These are phyloP conservation scores for Polyodon spathula DNA, from an alignment of 2,113 vertebrate species.

Conservation along the genomic window DNA sequence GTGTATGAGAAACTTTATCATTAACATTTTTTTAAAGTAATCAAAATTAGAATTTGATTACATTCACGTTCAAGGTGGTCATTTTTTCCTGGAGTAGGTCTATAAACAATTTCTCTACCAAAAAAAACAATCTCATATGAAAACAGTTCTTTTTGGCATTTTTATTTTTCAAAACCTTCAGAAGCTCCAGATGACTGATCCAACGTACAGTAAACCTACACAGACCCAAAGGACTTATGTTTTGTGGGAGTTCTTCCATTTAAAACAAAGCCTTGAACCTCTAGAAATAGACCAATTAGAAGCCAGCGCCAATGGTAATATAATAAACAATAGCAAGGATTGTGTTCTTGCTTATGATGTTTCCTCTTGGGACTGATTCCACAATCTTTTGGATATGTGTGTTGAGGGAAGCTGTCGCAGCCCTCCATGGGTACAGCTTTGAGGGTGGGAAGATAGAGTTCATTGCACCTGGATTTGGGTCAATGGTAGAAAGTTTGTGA, in stretches of 20 bases:
- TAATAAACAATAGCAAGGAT: slow-evolving; percentile 7
- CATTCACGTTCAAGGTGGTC: slow-evolving; percentile 17
- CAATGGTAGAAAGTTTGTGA: too few relatives aligned
- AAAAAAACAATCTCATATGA: neutral
- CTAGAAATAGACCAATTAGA: neutral
- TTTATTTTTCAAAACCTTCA: slow-evolving; percentile 1
- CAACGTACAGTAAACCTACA: neutral
- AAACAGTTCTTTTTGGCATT: neutral
- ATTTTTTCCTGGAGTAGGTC: slow-evolving; percentile 16
- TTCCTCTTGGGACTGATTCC: neutral
- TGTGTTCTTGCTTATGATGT: slow-evolving; percentile 7
- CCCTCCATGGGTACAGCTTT: neutral
- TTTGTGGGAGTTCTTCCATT: slow-evolving; percentile 3
- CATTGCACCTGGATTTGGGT: slow-evolving; percentile 17
- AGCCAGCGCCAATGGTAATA: neutral
- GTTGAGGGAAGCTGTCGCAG: neutral
- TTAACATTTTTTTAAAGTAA: too few relatives aligned
- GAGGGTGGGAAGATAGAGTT: slow-evolving; percentile 20
- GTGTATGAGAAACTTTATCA: too few relatives aligned
- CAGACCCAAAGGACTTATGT: neutral
- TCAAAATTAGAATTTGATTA: too few relatives aligned
- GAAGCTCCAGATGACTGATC: neutral
- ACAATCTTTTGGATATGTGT: slow-evolving; percentile 11
- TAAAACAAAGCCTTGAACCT: slow-evolving; percentile 6
- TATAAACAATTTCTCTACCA: neutral